Evolutionary conservation across 2,797 vertebrate species (phyloP).

Genomic region (Rousettus madagascariensis): DNA sequence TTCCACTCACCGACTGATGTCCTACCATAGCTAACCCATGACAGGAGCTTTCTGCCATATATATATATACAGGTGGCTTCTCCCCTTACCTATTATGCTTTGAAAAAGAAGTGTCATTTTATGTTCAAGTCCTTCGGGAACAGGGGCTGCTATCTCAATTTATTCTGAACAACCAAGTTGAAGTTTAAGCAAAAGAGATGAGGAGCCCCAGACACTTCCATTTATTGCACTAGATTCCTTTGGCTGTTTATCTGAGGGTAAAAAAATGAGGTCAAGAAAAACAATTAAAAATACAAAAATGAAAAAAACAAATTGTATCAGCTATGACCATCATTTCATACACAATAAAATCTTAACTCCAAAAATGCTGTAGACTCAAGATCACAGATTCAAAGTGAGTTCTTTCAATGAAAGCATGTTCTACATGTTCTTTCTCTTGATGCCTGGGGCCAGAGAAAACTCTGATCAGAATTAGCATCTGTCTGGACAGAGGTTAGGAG

Average conservation of each 20-base stretch:
- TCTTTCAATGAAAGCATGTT: not conserved
- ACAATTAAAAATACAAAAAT: not conserved
- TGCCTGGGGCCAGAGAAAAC: not conserved
- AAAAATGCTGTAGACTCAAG: not conserved
- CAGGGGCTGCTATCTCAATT: not conserved
- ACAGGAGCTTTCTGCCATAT: not conserved
- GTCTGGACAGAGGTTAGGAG: not conserved
- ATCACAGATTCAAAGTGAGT: not conserved
- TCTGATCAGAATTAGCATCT: not conserved
- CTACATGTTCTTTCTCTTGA: not conserved
- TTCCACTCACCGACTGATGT: too few relatives aligned
- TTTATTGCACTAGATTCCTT: not conserved
- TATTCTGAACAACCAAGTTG: not conserved
- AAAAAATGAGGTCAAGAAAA: not conserved
- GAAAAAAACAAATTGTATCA: not conserved
- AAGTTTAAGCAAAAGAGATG: not conserved
- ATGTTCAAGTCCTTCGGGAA: not conserved
- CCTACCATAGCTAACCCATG: not conserved
- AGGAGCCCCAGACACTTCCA: not conserved
- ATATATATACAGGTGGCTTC: not conserved
- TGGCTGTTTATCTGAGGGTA: not conserved
- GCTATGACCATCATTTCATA: not conserved
- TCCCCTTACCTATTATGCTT: not conserved
- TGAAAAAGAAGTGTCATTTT: not conserved
- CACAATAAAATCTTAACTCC: not conserved